Conservation (phyloP, 2,113 vertebrate species). For the Himantopus leucocephalus region DNA sequence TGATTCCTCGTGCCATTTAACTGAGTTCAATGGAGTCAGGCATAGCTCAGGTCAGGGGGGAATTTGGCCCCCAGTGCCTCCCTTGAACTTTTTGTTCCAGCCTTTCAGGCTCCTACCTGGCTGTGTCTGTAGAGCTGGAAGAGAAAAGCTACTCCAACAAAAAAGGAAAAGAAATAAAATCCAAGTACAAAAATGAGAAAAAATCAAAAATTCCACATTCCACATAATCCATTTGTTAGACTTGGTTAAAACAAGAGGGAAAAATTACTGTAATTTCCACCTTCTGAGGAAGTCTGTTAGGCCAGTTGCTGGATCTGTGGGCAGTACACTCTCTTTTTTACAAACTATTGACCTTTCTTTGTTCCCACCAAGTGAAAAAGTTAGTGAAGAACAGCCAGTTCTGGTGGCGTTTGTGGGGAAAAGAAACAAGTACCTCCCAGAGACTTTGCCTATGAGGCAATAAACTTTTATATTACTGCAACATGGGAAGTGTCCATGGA, state of each 20-base stretch:
- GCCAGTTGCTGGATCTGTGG: not conserved
- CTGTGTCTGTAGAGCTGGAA: not conserved
- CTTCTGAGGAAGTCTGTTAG: not conserved
- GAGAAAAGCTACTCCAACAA: not conserved
- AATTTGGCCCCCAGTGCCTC: not conserved
- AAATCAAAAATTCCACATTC: not conserved
- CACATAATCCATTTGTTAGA: not conserved
- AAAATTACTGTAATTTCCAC: not conserved
- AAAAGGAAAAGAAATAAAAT: not conserved
- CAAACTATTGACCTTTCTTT: not conserved
- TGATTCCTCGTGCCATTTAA: not conserved
- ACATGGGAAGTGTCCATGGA: not conserved
- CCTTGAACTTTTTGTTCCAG: not conserved
- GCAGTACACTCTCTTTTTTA: not conserved
- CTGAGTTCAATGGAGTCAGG: not conserved
- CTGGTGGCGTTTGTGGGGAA: constrained; percentile 1
- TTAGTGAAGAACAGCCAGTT: not conserved
- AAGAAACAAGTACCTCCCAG: not conserved
- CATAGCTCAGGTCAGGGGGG: not conserved
- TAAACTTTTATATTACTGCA: constrained; percentile 8
- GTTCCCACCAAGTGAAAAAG: not conserved
- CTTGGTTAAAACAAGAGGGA: not conserved
- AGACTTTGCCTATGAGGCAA: not conserved
- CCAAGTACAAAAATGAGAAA: not conserved
- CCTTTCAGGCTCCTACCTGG: not conserved